These are phyloP conservation scores for Enteromius fasciolatus DNA, from an alignment of 2,797 vertebrate genomes.

Conservation along the genomic window DNA sequence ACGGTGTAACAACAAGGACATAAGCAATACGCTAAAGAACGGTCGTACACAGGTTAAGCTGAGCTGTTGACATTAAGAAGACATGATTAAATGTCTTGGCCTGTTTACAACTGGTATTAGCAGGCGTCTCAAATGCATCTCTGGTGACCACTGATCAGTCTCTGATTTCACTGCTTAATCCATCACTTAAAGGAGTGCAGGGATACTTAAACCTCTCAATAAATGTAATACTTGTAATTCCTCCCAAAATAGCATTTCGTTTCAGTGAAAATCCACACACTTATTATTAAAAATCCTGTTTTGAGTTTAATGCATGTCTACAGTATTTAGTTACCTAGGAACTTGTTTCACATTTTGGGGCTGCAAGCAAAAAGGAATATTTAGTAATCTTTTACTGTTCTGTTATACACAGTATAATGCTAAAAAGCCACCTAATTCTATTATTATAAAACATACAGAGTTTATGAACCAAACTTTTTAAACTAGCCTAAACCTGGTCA, in stretches of 20 bases:
- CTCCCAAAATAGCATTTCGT: not conserved
- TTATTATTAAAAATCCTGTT: not conserved
- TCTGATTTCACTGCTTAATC: not conserved
- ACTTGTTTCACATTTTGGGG: not conserved
- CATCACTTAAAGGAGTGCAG: not conserved
- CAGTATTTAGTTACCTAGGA: not conserved
- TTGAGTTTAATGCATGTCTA: not conserved
- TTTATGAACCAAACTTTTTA: not conserved
- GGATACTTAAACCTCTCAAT: not conserved
- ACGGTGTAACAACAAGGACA: conserved; percentile 16
- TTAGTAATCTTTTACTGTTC: not conserved
- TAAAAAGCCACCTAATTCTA: not conserved
- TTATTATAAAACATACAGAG: not conserved
- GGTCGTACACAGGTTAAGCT: not conserved
- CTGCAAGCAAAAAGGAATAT: not conserved
- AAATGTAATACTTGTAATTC: not conserved
- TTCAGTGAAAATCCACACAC: not conserved
- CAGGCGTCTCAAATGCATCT: conserved; percentile 1
- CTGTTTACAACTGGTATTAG: conserved; percentile 6
- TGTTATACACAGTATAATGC: not conserved
- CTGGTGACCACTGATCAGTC: not conserved
- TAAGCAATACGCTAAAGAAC: not conserved
- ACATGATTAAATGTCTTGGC: conserved; percentile 25
- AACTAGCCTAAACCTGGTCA: not conserved
- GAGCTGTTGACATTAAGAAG: conserved; percentile 25